Evolutionary conservation across 1,140 invertebrate species (phyloP).

Genomic region (Anoplolepis gracilipes): DNA sequence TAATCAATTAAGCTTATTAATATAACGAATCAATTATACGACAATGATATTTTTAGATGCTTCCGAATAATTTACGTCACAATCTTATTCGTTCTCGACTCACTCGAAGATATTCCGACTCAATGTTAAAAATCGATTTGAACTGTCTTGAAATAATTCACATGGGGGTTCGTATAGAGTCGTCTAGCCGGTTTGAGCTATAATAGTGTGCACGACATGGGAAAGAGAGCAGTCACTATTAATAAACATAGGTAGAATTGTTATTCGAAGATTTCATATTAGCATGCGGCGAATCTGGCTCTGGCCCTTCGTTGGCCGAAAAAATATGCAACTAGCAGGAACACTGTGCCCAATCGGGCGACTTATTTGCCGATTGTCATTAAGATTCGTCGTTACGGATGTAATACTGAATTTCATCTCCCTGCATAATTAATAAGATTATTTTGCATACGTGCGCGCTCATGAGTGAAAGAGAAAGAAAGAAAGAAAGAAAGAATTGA

Average conservation of each 20-base stretch:
- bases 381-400: slow-evolving; percentile 54
- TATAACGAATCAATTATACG: background rate
- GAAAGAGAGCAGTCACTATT: slow-evolving; percentile 67
- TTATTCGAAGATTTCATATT: slow-evolving; percentile 70
- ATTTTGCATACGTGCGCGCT: slow-evolving; percentile 25
- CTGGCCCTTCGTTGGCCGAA: slow-evolving; percentile 6
- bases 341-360: slow-evolving; percentile 37
- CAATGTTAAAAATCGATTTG: slow-evolving; percentile 44
- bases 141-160: slow-evolving; percentile 53
- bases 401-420: slow-evolving; percentile 49
- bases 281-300: slow-evolving; percentile 54
- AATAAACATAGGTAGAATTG: slow-evolving; percentile 71
- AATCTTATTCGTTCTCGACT: background rate
- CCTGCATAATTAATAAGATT: slow-evolving; percentile 63
- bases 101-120: background rate
- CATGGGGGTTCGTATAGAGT: slow-evolving; percentile 62
- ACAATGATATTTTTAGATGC: background rate
- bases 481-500: background rate
- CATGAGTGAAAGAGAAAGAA: background rate
- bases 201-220: slow-evolving; percentile 46
- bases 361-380: slow-evolving; percentile 59
- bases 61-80: background rate
- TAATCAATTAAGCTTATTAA: background rate
- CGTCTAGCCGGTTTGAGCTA: slow-evolving; percentile 62
- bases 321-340: slow-evolving; percentile 43